phyloP scores from a whole-genome alignment of 2,113 vertebrate species.

The Piliocolobus tephrosceles region DNA sequence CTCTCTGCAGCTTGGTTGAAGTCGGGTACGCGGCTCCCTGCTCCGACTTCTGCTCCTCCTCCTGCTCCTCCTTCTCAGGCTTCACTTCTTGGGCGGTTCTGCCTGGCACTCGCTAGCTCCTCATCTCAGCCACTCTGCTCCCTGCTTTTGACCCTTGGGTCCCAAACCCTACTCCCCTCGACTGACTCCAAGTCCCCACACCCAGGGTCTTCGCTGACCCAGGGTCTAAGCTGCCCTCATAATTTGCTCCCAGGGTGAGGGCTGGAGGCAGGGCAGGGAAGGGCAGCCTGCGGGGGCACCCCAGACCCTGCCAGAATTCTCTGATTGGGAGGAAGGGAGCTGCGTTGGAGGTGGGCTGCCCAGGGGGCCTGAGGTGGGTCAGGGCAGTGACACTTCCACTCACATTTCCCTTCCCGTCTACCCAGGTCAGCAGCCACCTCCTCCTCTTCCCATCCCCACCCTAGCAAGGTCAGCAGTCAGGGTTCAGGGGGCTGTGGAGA shows the following conservation, averaged over 20 bases:
- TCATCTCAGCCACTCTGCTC: background rate
- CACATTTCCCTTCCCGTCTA: background rate
- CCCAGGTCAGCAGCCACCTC: background rate
- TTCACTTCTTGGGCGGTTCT: background rate
- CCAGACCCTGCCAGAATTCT: background rate
- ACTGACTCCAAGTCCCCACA: background rate
- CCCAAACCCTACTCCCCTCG: background rate
- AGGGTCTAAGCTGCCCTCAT: background rate
- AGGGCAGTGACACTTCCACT: background rate
- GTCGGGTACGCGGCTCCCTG: background rate
- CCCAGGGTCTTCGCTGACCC: background rate
- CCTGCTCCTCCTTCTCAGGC: background rate
- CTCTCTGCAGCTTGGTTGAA: background rate
- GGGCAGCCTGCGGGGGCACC: background rate
- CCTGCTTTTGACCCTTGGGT: constrained; percentile 9
- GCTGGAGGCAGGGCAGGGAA: background rate
- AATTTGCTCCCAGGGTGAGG: background rate
- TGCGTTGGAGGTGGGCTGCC: background rate
- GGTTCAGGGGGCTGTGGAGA: background rate
- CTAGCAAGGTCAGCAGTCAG: background rate
- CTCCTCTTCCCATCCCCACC: background rate
- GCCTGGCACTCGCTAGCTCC: background rate
- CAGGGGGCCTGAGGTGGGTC: background rate
- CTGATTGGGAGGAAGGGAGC: background rate
- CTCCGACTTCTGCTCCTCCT: background rate